phyloP scores from a whole-genome alignment of 1,140 invertebrate genomes.

The Harlomillsia oculata region DNA sequence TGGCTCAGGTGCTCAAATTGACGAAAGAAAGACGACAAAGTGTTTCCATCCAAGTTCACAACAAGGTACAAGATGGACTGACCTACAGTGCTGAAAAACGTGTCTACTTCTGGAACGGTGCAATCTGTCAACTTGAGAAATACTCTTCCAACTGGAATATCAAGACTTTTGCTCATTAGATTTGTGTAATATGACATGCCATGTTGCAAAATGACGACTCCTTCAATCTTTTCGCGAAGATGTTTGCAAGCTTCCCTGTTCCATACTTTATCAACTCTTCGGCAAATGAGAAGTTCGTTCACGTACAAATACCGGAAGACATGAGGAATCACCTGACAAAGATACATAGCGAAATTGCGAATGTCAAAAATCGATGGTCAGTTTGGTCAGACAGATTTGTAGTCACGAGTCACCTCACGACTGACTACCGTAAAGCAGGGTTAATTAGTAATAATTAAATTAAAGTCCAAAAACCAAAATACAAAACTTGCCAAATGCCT shows the following conservation, averaged over 20 bases:
- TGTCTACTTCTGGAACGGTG: not conserved
- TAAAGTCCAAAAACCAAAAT: no score
- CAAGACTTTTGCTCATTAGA: conserved; percentile 19
- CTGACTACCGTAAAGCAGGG: no score
- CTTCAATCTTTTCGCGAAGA: conserved; percentile 16
- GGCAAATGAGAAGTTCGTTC: conserved; percentile 9
- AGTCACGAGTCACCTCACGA: no score
- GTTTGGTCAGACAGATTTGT: no score
- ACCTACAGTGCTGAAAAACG: conserved; percentile 10
- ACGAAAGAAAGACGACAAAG: not conserved
- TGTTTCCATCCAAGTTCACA: conserved; percentile 11
- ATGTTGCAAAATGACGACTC: conserved; percentile 15
- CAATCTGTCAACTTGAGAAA: conserved; percentile 15
- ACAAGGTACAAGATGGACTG: conserved; percentile 11
- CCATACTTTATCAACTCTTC: conserved; percentile 11
- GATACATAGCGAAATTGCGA: no score
- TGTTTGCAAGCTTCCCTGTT: conserved; percentile 3
- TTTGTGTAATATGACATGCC: conserved; percentile 14
- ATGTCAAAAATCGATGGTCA: no score
- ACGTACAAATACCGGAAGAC: conserved; percentile 8
- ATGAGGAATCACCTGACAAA: not conserved
- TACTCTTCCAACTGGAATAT: conserved; percentile 21
- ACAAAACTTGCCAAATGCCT: no score
- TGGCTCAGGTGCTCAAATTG: conserved; percentile 1
- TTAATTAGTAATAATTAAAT: no score